Percentiles rank a stretch among this genome's conserved stretches.
Evolutionary conservation across 53 echinoderm and acorn worm genomes (phyloP).

Genomic region (Luidia sarsii): DNA sequence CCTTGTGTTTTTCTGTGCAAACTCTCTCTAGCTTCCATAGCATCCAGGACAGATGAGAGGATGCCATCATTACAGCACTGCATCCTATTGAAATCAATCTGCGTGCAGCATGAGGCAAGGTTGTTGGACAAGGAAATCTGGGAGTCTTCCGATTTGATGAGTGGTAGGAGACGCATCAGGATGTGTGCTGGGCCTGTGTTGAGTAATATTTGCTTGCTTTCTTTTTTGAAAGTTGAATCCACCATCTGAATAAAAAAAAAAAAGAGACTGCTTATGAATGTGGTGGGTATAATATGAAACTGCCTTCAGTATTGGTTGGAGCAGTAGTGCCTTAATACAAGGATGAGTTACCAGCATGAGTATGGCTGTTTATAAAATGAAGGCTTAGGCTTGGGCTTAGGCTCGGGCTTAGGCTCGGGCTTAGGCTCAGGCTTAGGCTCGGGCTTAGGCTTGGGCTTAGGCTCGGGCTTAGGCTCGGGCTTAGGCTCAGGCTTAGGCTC

Average conservation of each 20-base stretch:
- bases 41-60: conserved; percentile 74
- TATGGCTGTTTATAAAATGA: too few species aligned
- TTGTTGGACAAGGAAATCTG: conserved; percentile 65
- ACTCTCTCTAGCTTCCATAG: conserved; percentile 75
- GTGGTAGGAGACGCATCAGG: conserved; percentile 82
- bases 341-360: too few species aligned
- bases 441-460: too few species aligned
- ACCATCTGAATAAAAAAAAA: too few species aligned
- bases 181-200: conserved; percentile 85
- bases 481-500: too few species aligned
- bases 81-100: conserved; percentile 86
- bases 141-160: conserved; percentile 53
- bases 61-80: conserved; percentile 93
- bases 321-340: not conserved
- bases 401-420: too few species aligned
- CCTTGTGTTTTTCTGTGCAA: conserved; percentile 90
- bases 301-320: not conserved
- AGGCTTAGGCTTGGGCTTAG: too few species aligned
- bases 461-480: too few species aligned
- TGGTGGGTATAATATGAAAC: not conserved
- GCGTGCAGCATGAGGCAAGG: conserved; percentile 61
- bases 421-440: too few species aligned
- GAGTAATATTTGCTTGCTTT: conserved; percentile 72
- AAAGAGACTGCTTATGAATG: too few species aligned
- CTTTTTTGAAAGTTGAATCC: conserved; percentile 75